Conservation (phyloP, 2,113 vertebrate genomes). For the Syrrhaptes paradoxus region DNA sequence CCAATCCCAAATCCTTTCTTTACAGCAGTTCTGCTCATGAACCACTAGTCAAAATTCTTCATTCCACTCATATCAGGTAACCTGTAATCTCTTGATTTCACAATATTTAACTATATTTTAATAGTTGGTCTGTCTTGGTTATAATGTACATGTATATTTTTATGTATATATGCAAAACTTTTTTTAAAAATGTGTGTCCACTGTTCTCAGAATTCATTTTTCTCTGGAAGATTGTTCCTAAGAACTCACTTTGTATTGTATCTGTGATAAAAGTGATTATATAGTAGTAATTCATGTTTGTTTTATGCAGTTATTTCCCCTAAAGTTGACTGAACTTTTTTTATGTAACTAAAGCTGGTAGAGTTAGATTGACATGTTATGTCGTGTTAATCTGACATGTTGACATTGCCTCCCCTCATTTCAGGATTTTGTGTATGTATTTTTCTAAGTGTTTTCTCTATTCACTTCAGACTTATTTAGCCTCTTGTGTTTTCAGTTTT, state of each 20-base stretch:
- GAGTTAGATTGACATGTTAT: background rate
- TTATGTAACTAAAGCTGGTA: background rate
- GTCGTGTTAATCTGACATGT: background rate
- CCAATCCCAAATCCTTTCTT: conserved; percentile 92
- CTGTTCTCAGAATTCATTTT: background rate
- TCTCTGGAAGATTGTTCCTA: background rate
- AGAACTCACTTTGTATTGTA: background rate
- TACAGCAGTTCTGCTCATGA: conserved; percentile 88
- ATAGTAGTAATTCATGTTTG: background rate
- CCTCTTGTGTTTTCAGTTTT: background rate
- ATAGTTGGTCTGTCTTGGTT: background rate
- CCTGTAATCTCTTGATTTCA: background rate
- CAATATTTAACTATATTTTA: background rate
- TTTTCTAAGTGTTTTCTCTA: background rate
- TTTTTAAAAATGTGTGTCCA: background rate
- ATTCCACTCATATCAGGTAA: conserved; percentile 95
- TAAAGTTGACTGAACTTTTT: background rate
- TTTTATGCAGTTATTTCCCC: background rate
- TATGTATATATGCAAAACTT: background rate
- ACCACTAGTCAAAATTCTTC: conserved; percentile 83
- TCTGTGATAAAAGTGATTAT: background rate
- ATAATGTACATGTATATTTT: background rate
- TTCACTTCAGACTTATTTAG: background rate
- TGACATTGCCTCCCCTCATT: background rate
- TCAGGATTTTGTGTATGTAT: background rate